phyloP scores from a whole-genome alignment of 2,888 invertebrate species.

The Tortrix viridana region DNA sequence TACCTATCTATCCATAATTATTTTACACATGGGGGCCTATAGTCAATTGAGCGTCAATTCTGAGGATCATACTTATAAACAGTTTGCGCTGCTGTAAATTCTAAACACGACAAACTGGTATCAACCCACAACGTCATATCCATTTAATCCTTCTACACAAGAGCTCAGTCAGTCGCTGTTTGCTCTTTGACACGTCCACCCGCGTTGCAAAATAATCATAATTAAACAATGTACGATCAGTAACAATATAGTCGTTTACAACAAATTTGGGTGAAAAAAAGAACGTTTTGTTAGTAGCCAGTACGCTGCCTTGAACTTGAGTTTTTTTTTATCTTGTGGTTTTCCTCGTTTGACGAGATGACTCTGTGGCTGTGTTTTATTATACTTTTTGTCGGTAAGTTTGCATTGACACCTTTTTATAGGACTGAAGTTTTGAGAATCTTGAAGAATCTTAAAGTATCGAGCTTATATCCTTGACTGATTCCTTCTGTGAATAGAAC shows the following conservation, averaged over 20 bases:
- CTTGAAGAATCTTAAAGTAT: no score
- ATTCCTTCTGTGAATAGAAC: no score
- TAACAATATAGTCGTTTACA: conserved; percentile 18
- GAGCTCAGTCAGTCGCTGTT: conserved; percentile 23
- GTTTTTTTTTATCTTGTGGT: conserved; percentile 50
- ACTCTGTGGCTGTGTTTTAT: conserved; percentile 57
- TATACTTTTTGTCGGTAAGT: conserved; percentile 73
- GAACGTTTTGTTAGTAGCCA: neutral
- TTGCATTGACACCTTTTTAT: conserved; percentile 26
- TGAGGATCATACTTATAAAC: neutral
- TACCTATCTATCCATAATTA: no score
- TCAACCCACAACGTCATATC: neutral
- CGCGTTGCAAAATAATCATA: conserved; percentile 16
- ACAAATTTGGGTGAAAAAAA: conserved; percentile 3
- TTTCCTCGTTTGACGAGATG: conserved; percentile 69
- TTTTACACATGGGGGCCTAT: no score
- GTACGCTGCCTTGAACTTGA: conserved; percentile 54
- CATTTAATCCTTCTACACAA: neutral
- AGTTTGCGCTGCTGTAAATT: neutral
- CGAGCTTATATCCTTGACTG: no score
- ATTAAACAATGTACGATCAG: conserved; percentile 18
- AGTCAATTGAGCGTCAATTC: no score
- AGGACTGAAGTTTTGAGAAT: neutral
- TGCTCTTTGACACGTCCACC: conserved; percentile 8
- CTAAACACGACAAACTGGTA: conserved; percentile 11